Conservation (phyloP, 2,113 vertebrate species). For the Bufo gargarizans region DNA sequence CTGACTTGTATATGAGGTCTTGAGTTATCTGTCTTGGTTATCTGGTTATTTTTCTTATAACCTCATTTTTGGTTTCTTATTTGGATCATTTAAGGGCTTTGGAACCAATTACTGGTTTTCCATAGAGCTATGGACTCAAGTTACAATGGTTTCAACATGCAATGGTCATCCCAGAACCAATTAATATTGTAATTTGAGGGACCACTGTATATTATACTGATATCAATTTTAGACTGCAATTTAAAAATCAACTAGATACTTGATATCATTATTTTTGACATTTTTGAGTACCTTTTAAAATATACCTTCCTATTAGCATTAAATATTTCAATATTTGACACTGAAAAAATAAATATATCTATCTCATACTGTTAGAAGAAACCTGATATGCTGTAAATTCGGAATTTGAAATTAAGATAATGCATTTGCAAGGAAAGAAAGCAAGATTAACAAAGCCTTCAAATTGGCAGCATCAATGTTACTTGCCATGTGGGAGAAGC, state of each 20-base stretch:
- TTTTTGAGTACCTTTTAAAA: slow-evolving; percentile 19
- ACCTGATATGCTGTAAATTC: background rate
- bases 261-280: slow-evolving; percentile 39
- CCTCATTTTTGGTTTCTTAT: too few relatives aligned
- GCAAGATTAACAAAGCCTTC: slow-evolving; percentile 42
- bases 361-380: background rate
- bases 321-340: slow-evolving; percentile 43
- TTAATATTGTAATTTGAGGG: too few relatives aligned
- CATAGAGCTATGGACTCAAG: too few relatives aligned
- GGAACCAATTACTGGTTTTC: too few relatives aligned
- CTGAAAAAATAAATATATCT: slow-evolving; percentile 32
- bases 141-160: too few relatives aligned
- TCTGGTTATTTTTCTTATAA: too few relatives aligned
- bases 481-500: slow-evolving; percentile 43
- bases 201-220: background rate
- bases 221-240: background rate
- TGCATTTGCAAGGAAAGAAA: slow-evolving; percentile 25
- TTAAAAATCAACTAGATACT: background rate
- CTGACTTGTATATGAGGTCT: too few relatives aligned
- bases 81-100: too few relatives aligned
- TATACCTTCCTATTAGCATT: slow-evolving; percentile 7
- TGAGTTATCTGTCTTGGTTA: too few relatives aligned
- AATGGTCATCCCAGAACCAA: too few relatives aligned
- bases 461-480: slow-evolving; percentile 40
- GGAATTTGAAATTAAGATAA: slow-evolving; percentile 31